These are phyloP conservation scores for Stenodera caucasica DNA, from an alignment of 2,888 invertebrate genomes.

Conservation along the genomic window DNA sequence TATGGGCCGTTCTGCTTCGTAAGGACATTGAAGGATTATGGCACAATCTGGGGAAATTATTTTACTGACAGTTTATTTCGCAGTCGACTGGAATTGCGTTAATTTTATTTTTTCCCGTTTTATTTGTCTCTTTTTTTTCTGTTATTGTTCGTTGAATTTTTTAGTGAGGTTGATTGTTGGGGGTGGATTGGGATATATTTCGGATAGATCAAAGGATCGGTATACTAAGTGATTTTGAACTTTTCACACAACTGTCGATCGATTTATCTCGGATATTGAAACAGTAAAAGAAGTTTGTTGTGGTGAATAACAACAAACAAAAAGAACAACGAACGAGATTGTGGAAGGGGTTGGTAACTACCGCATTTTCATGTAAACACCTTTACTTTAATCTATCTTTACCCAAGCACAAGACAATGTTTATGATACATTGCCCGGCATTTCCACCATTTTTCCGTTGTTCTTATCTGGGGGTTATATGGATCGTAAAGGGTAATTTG, in stretches of 20 bases:
- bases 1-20: slow-evolving; percentile 45
- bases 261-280: neutral
- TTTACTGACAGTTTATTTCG: slow-evolving; percentile 43
- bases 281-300: slow-evolving; percentile 2
- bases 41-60: slow-evolving; percentile 49
- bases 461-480: neutral
- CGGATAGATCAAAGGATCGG: slow-evolving; percentile 3
- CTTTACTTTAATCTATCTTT: neutral
- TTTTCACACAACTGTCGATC: neutral
- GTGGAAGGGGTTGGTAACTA: neutral
- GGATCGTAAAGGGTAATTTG: neutral
- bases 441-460: neutral
- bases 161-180: slow-evolving; percentile 3
- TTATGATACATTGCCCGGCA: neutral
- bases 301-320: slow-evolving; percentile 5
- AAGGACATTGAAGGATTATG: slow-evolving; percentile 50
- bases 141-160: neutral
- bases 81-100: slow-evolving; percentile 23
- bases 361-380: neutral
- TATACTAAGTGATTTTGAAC: slow-evolving; percentile 3
- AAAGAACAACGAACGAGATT: neutral
- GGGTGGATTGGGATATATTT: too few species aligned
- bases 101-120: slow-evolving; percentile 11
- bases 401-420: neutral
- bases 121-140: neutral